These are phyloP conservation scores for Distichodus sexfasciatus DNA, from an alignment of 2,797 vertebrate genomes.

Conservation along the genomic window DNA sequence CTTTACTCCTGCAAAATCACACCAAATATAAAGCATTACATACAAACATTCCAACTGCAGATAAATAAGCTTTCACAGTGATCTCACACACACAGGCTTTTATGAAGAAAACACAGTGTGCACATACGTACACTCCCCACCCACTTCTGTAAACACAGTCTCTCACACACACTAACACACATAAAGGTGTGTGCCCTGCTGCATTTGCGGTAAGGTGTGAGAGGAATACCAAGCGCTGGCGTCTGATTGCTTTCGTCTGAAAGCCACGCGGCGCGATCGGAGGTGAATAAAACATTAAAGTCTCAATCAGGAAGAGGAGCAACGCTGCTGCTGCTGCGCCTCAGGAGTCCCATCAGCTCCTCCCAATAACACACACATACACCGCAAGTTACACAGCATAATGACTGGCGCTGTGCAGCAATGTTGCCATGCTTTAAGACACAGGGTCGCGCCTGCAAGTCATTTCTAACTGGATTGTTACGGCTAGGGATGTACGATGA, in stretches of 20 bases:
- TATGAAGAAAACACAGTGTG: too few species aligned
- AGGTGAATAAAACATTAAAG: slow-evolving; percentile 31
- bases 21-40: too few species aligned
- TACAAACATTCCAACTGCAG: too few species aligned
- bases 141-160: background rate
- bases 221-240: slow-evolving; percentile 28
- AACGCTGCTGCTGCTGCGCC: slow-evolving; percentile 6
- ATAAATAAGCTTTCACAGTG: too few species aligned
- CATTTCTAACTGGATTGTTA: too few species aligned
- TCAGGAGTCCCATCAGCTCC: too few species aligned
- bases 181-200: slow-evolving; percentile 29
- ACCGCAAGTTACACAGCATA: background rate
- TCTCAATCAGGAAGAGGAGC: slow-evolving; percentile 11
- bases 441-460: too few species aligned
- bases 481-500: too few species aligned
- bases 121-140: background rate
- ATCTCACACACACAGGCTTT: too few species aligned
- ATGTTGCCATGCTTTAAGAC: background rate
- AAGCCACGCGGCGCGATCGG: slow-evolving; percentile 1
- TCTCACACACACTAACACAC: background rate
- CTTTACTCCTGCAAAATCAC: too few species aligned
- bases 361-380: too few species aligned
- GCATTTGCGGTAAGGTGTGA: slow-evolving; percentile 12
- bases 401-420: background rate
- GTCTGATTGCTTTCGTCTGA: slow-evolving; percentile 15